phyloP scores from a whole-genome alignment of 2,113 vertebrate species.

The western clawed frog (Xenopus tropicalis) region UCB_Xtro_10.0 CM004446.2:84003001-84003500 shows the following conservation, averaged over 20 bases:
- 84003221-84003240: background rate
- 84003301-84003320: background rate
- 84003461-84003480: too few relatives aligned
- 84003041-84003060: slow-evolving; percentile 86
- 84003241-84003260: background rate
- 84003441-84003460: too few relatives aligned
- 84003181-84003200: slow-evolving; percentile 74
- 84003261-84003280: background rate
- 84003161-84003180: slow-evolving; percentile 64
- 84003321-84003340: background rate
- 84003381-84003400: too few relatives aligned
- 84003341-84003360: too few relatives aligned
- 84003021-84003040: slow-evolving; percentile 71
- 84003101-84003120: slow-evolving; percentile 99
- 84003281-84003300: background rate
- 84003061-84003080: slow-evolving; percentile 69
- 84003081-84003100: slow-evolving; percentile 88
- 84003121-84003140: slow-evolving; percentile 98
- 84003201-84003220: slow-evolving; percentile 57
- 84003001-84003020: slow-evolving; percentile 70
- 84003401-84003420: too few relatives aligned
- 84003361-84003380: too few relatives aligned
- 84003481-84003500: too few relatives aligned
- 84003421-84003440: too few relatives aligned
- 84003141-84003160: slow-evolving; percentile 81